Evolutionary conservation across 2,113 vertebrate genomes (phyloP), one percentile per base, ranked within the genome.

Genomic region (Poeciliopsis turrubarensis): DNA sequence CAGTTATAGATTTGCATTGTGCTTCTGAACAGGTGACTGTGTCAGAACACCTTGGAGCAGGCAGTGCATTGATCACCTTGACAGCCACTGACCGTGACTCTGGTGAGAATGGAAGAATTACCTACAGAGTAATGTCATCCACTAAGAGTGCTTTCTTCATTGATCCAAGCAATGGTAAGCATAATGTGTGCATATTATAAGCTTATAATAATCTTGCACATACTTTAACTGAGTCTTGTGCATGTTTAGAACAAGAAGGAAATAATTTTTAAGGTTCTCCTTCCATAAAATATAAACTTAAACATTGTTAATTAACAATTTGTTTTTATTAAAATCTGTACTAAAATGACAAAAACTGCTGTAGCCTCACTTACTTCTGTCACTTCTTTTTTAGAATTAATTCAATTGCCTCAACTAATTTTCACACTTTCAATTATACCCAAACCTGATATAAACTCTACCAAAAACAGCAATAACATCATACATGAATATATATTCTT

Each of bases 71-170:
- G 17, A 85, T 99, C 85, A 97, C 96, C 0, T 86, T 99, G 74
- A 97, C 96, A 0, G 98, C 97, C 29, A 96, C 95, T 0, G 98
- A 99, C 84, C 86, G 81, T 0, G 98, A 99, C 89, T 95, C 95
- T 0, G 97, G 97, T 5, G 95, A 95, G 70, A 99, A 99, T 0
- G 97, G 97, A 70, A 96, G 94, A 57, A 73, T 99, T 80, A 94
- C 93, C 60, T 99, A 98, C 86, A 92, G 74, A 81, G 93, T 99
- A 80, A 91, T 94, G 37, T 93, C 94, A 65, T 92, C 95, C 3
- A 92, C 94, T 22, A 94, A 91, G 67, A 91, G 94, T 0, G 89
- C 92, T 17, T 93, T 99, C 69, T 93, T 94, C 89, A 95, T 99
- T 47, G 94, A 99, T 89, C 94, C 96, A 57, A 95, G 82, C 86